Percentiles rank a stretch among this genome's conserved stretches.
Conservation (phyloP, 1,140 invertebrate species). For the Penaeus indicus region DNA sequence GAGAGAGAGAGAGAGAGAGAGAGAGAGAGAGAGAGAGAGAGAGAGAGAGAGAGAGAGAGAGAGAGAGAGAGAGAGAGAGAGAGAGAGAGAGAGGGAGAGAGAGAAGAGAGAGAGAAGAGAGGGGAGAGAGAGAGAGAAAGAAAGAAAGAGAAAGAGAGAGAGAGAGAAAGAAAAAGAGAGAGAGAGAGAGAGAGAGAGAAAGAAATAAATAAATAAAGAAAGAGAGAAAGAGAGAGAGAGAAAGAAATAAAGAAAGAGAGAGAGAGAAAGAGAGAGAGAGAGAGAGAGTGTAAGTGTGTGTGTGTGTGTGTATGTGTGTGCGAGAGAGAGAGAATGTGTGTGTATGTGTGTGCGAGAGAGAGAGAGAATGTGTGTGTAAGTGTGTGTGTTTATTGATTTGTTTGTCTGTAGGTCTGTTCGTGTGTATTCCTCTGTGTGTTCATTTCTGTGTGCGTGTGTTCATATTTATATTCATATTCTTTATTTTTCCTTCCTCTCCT, state of each 20-base stretch:
- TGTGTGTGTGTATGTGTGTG: background rate
- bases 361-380: background rate
- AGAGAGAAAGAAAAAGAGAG: background rate
- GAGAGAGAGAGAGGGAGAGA: background rate
- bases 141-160: background rate
- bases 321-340: background rate
- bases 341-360: background rate
- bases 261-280: background rate
- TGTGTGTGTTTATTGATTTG: background rate
- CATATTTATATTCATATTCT: no score
- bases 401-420: background rate
- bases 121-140: background rate
- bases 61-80: constrained; percentile 1
- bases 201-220: background rate
- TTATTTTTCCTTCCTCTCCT: no score
- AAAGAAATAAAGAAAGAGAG: background rate
- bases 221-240: background rate
- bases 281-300: background rate
- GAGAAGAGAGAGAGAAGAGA: background rate
- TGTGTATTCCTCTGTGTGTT: background rate
- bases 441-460: background rate
- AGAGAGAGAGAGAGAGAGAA: background rate
- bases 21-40: constrained; percentile 4
- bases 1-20: background rate
- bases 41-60: constrained; percentile 30